Base-by-base conservation (phyloP, 2,888 invertebrate genomes). In the Ptychoptera albimana region DNA sequence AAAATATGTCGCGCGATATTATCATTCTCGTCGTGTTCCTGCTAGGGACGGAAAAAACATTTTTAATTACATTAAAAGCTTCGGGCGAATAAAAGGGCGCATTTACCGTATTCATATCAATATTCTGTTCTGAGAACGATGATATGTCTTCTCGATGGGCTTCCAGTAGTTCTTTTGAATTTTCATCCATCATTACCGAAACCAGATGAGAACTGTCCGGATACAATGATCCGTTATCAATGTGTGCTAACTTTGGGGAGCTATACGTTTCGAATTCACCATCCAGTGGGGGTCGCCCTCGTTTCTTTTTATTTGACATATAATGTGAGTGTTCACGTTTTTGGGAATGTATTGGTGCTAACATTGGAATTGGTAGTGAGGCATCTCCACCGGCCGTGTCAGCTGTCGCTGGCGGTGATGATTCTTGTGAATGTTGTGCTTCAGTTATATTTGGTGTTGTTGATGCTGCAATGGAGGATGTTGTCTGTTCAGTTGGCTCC, bases 201-300 rank as follows among this genome's bases (percentile, higher is more conserved):
- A 46, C 45, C 14, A 46, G 37, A 42, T 44, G 43, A n/a, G 45
- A 37, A 23, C 45, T 46, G 29, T 47, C 44, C 9, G 16, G 12
- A 14, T 41, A 32, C 12, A 16, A 16, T 29, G 41, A n/a, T 15
- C 32, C 23, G 11, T 14, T 38, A 13, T 38, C 44, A 11, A 37
- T 14, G 7, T 34, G 37, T 13, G 36, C 15, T 16, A 40, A 39
- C 31, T 42, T 45, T 16, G 37, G 37, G n/a, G 37, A 38, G 15
- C 64, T 2, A 60, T 61, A 2, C 10, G 42, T 16, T 50, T 65
- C 64, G 47, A 64, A 64, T 32, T 63, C 56, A 46, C 63, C 76
- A 57, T 79, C 79, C 55, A 79, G 68, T 41, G 79, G 79, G 7
- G 79, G 79, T 49, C 79, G 66, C 30, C 79, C 79, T 37, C 80